These are phyloP conservation scores for Stichodactyla helianthus DNA, from an alignment of 64 coral and sea anemone genomes.

Conservation along the genomic window DNA sequence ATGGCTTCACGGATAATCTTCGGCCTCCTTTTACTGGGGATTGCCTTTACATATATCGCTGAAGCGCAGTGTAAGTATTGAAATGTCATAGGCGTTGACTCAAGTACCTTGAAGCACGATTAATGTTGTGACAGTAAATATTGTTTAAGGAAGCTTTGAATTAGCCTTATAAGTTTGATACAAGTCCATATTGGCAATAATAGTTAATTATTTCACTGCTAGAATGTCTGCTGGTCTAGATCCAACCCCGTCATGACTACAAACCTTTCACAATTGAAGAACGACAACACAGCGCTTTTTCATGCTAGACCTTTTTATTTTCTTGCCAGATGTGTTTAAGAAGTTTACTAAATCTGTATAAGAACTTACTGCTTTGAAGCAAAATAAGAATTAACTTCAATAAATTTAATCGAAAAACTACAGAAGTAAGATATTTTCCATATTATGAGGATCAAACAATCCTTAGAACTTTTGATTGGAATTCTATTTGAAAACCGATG, in stretches of 20 bases:
- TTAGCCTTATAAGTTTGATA: not conserved
- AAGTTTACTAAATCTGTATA: too few species aligned
- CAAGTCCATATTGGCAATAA: not conserved
- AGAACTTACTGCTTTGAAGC: too few species aligned
- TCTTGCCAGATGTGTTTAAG: too few species aligned
- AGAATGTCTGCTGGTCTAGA: not conserved
- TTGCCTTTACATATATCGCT: not conserved
- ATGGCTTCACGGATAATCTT: constrained; percentile 10
- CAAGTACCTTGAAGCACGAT: not conserved
- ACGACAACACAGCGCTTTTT: too few species aligned
- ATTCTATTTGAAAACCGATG: too few species aligned
- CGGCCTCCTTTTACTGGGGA: not conserved
- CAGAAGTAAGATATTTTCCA: too few species aligned
- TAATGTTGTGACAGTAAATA: too few species aligned
- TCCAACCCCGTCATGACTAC: not conserved
- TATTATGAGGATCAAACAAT: too few species aligned
- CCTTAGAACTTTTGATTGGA: too few species aligned
- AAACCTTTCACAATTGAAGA: not conserved
- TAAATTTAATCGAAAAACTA: too few species aligned
- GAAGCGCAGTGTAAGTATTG: not conserved
- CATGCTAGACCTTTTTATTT: too few species aligned
- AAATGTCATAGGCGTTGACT: not conserved
- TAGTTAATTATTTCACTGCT: not conserved
- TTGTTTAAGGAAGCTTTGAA: not conserved
- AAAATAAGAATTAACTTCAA: too few species aligned